Conservation (phyloP, 2,888 invertebrate genomes). For the Drosophila acutilabella region DNA sequence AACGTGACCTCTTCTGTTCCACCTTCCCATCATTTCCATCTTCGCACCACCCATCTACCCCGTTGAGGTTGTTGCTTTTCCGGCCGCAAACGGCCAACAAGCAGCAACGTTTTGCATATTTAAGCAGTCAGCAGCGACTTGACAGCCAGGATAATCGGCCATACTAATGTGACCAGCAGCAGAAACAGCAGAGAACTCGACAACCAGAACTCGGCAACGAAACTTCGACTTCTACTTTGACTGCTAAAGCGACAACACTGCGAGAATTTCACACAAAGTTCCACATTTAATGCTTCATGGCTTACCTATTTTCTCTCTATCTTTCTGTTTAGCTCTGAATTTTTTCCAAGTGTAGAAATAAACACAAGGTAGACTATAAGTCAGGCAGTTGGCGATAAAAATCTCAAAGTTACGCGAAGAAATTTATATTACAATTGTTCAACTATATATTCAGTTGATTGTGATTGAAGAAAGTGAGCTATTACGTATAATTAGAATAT, state of each 20-base stretch:
- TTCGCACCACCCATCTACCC: neutral
- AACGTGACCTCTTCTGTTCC: conserved; percentile 10
- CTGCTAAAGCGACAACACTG: conserved; percentile 25
- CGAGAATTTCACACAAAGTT: neutral
- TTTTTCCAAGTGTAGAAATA: conserved; percentile 5
- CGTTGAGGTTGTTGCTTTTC: conserved; percentile 60
- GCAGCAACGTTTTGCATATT: conserved; percentile 76
- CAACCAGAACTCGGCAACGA: conserved; percentile 11
- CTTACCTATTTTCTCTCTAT: neutral
- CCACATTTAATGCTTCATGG: neutral
- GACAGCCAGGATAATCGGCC: conserved; percentile 74
- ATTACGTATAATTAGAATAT: conserved; percentile 4
- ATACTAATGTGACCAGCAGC: conserved; percentile 68
- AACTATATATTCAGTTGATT: neutral
- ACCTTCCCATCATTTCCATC: neutral
- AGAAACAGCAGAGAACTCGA: conserved; percentile 1
- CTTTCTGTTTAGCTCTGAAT: neutral
- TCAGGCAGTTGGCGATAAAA: conserved; percentile 1
- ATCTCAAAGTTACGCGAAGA: neutral
- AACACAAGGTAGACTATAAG: neutral
- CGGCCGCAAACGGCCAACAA: conserved; percentile 67
- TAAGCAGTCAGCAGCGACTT: conserved; percentile 70
- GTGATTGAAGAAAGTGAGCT: neutral
- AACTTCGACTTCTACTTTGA: conserved; percentile 49
- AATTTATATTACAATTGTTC: neutral